These are phyloP conservation scores for Rhodophaea formosa DNA, from an alignment of 2,888 invertebrate genomes.

Conservation along the genomic window DNA sequence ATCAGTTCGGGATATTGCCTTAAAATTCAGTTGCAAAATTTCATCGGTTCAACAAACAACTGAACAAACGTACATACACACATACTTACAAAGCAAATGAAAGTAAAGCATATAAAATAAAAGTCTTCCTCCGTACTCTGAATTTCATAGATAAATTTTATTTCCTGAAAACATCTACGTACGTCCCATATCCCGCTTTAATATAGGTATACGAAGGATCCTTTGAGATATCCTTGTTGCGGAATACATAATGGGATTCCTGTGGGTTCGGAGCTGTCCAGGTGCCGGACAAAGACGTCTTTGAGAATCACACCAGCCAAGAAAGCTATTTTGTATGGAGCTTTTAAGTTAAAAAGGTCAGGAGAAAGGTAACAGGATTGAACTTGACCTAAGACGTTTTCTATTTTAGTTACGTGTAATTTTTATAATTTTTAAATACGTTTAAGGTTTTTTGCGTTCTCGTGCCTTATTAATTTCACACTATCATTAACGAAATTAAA, in stretches of 20 bases:
- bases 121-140: no score
- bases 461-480: no score
- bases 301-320: conserved; percentile 37
- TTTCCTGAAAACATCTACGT: not conserved
- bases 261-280: conserved; percentile 22
- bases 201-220: conserved; percentile 2
- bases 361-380: not conserved
- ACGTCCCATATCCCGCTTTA: not conserved
- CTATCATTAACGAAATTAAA: no score
- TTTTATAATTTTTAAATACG: no score
- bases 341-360: not conserved
- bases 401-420: not conserved
- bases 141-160: not conserved
- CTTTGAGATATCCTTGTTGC: conserved; percentile 17
- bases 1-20: no score
- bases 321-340: conserved; percentile 4
- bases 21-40: no score
- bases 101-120: no score
- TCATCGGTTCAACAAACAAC: no score
- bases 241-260: conserved; percentile 25
- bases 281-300: conserved; percentile 30
- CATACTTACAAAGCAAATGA: no score
- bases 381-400: not conserved
- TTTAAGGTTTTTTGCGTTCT: no score
- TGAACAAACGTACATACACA: no score